A percentile compares a stretch with the other conserved stretches of the same genome.
Evolutionary conservation across 2,888 invertebrate genomes (phyloP).

Genomic region (Eilema griseolum): DNA sequence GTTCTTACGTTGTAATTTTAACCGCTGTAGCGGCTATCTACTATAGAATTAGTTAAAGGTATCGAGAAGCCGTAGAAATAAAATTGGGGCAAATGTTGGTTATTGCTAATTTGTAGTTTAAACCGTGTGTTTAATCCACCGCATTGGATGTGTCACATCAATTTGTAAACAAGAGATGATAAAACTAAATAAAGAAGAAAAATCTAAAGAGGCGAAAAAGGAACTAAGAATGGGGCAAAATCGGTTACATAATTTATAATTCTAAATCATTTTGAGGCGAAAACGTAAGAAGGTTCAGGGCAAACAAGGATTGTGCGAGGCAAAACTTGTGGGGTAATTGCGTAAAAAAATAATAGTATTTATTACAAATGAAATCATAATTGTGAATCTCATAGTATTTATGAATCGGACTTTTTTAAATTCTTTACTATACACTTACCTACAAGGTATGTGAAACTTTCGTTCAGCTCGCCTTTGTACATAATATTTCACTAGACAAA

Average conservation of each 20-base stretch:
- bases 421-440: too few species aligned
- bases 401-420: too few species aligned
- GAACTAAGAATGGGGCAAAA: too few species aligned
- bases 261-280: not conserved
- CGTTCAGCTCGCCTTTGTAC: too few species aligned
- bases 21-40: not conserved
- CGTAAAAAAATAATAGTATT: not conserved
- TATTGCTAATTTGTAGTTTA: too few species aligned
- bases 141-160: too few species aligned
- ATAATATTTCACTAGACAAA: too few species aligned
- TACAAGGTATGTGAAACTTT: too few species aligned
- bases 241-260: not conserved
- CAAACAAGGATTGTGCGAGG: not conserved
- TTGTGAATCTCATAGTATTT: not conserved
- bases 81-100: not conserved
- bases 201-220: too few species aligned
- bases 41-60: not conserved
- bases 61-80: not conserved
- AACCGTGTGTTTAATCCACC: too few species aligned
- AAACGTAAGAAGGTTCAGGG: not conserved
- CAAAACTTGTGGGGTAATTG: not conserved
- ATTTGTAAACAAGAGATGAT: too few species aligned
- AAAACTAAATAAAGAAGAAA: too few species aligned
- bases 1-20: not conserved
- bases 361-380: not conserved